Percentiles rank a stretch among this genome's conserved stretches.
These are phyloP conservation scores for Connochaetes taurinus DNA, from an alignment of 2,113 vertebrate genomes.

Conservation along the genomic window DNA sequence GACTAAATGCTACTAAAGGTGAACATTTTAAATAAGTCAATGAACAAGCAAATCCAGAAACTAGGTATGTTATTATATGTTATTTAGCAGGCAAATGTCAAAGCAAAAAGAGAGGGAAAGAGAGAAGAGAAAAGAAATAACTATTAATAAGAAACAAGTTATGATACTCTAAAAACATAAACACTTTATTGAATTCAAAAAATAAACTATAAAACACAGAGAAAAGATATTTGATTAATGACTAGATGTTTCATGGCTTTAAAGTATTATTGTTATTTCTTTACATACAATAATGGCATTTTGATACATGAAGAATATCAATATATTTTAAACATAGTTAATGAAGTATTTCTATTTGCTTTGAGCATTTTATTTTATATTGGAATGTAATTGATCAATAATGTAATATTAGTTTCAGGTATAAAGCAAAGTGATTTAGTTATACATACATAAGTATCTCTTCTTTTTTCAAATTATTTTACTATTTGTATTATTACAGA, in stretches of 20 bases:
- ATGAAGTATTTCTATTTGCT: neutral
- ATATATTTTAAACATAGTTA: neutral
- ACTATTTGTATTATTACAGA: neutral
- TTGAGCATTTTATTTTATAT: neutral
- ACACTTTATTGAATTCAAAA: neutral
- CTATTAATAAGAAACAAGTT: neutral
- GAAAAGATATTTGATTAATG: neutral
- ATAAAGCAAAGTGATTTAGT: neutral
- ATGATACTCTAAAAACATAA: neutral
- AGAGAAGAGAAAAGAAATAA: neutral
- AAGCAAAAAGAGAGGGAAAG: neutral
- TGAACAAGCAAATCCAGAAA: neutral
- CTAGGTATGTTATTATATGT: too few species aligned
- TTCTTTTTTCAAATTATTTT: neutral
- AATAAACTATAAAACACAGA: neutral
- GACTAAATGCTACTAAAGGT: neutral
- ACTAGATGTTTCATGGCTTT: neutral
- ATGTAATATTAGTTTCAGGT: neutral
- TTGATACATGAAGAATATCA: neutral
- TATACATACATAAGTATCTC: too few species aligned
- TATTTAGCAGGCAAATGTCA: neutral
- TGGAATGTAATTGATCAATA: neutral
- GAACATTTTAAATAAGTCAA: neutral
- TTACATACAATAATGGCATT: neutral
- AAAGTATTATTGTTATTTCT: neutral